Base-by-base conservation (phyloP, 1,140 invertebrate genomes). In the Cydia pomonella region DNA sequence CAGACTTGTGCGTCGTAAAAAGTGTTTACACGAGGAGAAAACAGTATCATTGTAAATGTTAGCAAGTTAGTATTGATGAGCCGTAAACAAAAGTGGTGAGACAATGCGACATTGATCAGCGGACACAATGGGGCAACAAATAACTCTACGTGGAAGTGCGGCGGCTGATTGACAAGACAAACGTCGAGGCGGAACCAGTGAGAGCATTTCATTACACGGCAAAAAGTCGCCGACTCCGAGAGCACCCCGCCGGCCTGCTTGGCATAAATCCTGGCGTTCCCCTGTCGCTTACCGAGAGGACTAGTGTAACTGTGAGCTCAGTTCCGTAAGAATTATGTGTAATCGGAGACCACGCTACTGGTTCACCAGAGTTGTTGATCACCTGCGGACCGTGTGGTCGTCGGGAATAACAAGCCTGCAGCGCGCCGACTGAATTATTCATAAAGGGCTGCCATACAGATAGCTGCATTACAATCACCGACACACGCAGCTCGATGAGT, bases 131-230 rank as follows among this genome's bases (percentile, higher is more conserved):
- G 85, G 80, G 81, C 80, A 90, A 91, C 90, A 89, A 90, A 90
- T 91, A 89, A 88, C 84, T 89, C 80, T 79, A 80, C 73, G 80
- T 82, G 84, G 84, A 85, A 89, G 85, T 84, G 82, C 79, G 82
- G 80, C 82, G 80, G 75, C 76, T 88, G 88, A 91, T 87, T 90
- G 87, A 92, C 89, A 91, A 88, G 81, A 92, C 87, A 90, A 92
- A 89, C 86, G 85, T 71, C 72, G 72, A 84, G 82, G 79, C 82
- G 81, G 83, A 83, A 84, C 84, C 82, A 79, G 77, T 78, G 85
- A 85, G 82, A 84, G 84, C 80, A 80, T 87, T 88, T 87, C 82
- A 87, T 87, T 88, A 85, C 80, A 87, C 85, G 78, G 83, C 82
- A 87, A 87, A 90, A 91, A 88, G 82, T 84, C 82, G 79, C 86